phyloP scores from a whole-genome alignment of 2,113 vertebrate species.

The Anthoscopus minutus region DNA sequence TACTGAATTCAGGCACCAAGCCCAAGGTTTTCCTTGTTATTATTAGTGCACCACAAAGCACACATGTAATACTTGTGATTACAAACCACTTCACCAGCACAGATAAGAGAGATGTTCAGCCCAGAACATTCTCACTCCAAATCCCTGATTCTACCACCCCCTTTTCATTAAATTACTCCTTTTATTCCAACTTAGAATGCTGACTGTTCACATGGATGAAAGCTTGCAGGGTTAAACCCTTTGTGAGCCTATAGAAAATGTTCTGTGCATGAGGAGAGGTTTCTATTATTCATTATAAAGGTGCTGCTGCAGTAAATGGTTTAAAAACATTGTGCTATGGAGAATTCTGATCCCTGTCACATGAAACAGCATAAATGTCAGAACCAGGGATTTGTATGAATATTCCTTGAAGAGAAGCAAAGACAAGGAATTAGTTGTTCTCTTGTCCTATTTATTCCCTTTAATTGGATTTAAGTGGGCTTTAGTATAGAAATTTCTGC shows the following conservation, averaged over 20 bases:
- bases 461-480: constrained; percentile 53
- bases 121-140: background rate
- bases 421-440: constrained; percentile 55
- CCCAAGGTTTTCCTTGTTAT: background rate
- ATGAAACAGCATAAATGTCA: constrained; percentile 35
- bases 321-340: background rate
- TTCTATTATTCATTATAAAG: background rate
- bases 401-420: constrained; percentile 36
- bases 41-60: background rate
- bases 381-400: constrained; percentile 19
- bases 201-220: background rate
- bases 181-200: background rate
- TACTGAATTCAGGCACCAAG: background rate
- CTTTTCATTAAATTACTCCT: constrained; percentile 12
- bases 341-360: constrained; percentile 54
- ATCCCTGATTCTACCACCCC: background rate
- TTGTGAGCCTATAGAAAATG: background rate
- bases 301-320: constrained; percentile 10
- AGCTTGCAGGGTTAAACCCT: constrained; percentile 11
- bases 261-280: background rate
- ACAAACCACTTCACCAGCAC: background rate
- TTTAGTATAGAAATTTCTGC: constrained; percentile 40
- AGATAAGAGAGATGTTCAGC: background rate
- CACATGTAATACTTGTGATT: background rate
- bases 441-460: constrained; percentile 54